Base-by-base conservation (phyloP, 2,888 invertebrate species). In the Meandrusa payeni region DNA sequence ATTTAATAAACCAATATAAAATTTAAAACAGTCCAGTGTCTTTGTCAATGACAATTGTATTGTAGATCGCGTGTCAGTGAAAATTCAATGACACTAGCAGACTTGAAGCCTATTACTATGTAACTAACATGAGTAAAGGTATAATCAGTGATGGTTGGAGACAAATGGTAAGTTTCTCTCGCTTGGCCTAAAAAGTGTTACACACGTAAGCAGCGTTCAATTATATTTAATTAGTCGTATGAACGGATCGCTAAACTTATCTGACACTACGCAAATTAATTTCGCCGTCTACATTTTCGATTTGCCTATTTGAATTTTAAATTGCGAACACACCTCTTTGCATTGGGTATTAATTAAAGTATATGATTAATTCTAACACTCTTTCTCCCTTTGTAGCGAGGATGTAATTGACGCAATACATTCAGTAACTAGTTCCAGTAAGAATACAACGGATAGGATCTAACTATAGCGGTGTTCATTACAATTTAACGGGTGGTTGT, bases 191-290 rank as follows among this genome's bases (percentile, higher is more conserved):
- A 38, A 38, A 36, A 38, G n/a, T 22, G 17, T 22, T 32, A 12
- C 12, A 32, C 26, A 43, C 43, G 37, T 37, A 43, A 43, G 17
- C 20, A 26, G 26, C 20, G 10, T 43, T 37, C 37, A 26, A 37
- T 42, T 36, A 23, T n/a, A 29, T 38, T 43, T 32, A 43, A 43
- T 43, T 27, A 38, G 24, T 26, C 29, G 28, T 28, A n/a, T 22
- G 20, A 26, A 32, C 37, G 26, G 28, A 29, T 43, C 24, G 19
- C 24, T 27, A 20, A 41, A 17, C 28, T 22, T 13, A 9, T 9
- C 33, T 10, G 13, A 34, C 22, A 31, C 34, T 20, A n/a, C 17
- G n/a, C 36, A 28, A 38, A 32, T 37, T 38, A 24, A 43, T 31
- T 32, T 43, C 32, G 9, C 26, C 9, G 37, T 43, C 32, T 31